Base-by-base conservation (phyloP, 2,113 vertebrate species). In the Spheniscus mendiculus region DNA sequence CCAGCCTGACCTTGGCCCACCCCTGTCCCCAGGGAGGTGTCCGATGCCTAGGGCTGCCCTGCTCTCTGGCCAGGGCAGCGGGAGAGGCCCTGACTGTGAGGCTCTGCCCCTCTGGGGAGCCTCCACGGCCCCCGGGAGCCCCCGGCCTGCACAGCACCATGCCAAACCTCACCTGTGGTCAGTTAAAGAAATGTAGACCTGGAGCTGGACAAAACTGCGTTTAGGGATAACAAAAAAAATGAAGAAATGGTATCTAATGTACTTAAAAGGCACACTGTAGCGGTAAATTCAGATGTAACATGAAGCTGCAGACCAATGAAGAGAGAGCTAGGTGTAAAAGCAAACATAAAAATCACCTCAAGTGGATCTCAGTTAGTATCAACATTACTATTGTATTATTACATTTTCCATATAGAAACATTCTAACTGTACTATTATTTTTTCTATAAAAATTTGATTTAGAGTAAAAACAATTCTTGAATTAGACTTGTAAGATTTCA, bases 161-260 rank as follows among this genome's bases (percentile, higher is more conserved):
- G 5, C 15, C 59, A 47, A 11, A 38, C 34, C 50, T 56, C 26
- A 38, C 8, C 25, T 0, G 0, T 0, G 0, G 5, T 6, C 63
- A 22, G 15, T 5, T 22, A 61, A 12, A 23, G 47, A 23, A 18
- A 29, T 15, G 49, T 49, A 61, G 36, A 42, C 20, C 4, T 2
- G 30, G 34, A 79, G n/a, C 36, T 53, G 72, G 18, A 27, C 23
- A 40, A 40, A 78, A 36, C 17, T 7, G 13, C 11, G 30, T 27
- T 65, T 16, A 21, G 25, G 30, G 21, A 10, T 16, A 40, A 44
- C 36, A 79, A 47, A 42, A 34, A 44, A 76, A 69, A 71, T 5
- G 0, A 62, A 73, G 32, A 70, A 40, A n/a, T n/a, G 6, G 2
- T n/a, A 38, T 7, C 26, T n/a, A 26, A 4, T 4, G 8, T 29